Evolutionary conservation across 2,797 vertebrate species (phyloP).

Genomic region (Mus caroli): DNA sequence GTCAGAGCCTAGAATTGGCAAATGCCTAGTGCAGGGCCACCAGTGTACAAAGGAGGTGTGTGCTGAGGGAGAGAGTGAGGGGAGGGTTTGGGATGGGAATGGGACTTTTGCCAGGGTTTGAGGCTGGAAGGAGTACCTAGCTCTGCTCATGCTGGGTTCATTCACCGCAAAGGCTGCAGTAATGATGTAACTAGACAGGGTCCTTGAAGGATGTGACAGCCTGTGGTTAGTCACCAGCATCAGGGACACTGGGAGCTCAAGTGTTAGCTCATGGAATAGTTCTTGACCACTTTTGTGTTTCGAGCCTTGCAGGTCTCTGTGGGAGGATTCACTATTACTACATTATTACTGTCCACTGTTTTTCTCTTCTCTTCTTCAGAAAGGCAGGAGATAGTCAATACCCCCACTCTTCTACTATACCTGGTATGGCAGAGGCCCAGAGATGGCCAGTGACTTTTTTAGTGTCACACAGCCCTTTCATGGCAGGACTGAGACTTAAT

Average conservation of each 20-base stretch:
- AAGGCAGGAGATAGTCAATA: background rate
- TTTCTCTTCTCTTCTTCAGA: background rate
- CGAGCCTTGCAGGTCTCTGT: background rate
- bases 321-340: background rate
- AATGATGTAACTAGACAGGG: rapidly evolving
- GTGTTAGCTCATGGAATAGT: rapidly evolving
- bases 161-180: background rate
- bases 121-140: background rate
- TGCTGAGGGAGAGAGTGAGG: background rate
- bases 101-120: background rate
- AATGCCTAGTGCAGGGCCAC: background rate
- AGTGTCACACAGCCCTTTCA: background rate
- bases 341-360: background rate
- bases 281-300: background rate
- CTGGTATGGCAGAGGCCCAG: background rate
- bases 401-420: background rate
- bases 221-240: background rate
- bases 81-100: background rate
- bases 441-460: background rate
- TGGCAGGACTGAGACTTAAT: background rate
- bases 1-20: background rate
- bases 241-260: background rate
- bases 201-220: background rate
- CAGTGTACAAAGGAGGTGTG: background rate
- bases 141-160: background rate